phyloP scores from a whole-genome alignment of 2,888 invertebrate species.

The Rhodophaea formosa region DNA sequence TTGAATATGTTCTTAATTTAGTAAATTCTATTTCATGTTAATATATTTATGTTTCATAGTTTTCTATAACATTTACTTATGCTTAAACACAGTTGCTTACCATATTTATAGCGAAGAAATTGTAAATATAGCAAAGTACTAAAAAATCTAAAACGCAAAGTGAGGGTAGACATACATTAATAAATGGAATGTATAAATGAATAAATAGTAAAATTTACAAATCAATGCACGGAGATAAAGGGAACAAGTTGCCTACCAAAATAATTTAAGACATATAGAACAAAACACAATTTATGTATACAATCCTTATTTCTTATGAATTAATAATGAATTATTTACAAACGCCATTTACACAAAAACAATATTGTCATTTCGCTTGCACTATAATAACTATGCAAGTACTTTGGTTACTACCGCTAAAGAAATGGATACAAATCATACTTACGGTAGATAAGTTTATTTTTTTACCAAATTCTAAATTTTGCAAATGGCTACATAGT shows the following conservation, averaged over 20 bases:
- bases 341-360: slow-evolving; percentile 15
- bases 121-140: neutral
- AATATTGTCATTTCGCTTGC: slow-evolving; percentile 46
- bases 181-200: neutral
- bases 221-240: neutral
- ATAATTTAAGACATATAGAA: neutral
- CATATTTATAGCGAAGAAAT: neutral
- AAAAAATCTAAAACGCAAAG: neutral
- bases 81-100: neutral
- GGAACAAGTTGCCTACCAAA: too few species aligned
- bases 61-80: neutral
- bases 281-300: neutral
- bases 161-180: neutral
- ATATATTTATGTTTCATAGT: neutral
- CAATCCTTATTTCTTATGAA: neutral
- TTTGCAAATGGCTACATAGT: slow-evolving; percentile 26
- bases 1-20: neutral
- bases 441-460: neutral
- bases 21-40: neutral
- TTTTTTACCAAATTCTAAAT: neutral
- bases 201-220: neutral
- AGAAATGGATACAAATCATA: neutral
- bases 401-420: neutral
- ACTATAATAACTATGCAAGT: slow-evolving; percentile 19
- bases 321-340: slow-evolving; percentile 16